Conservation (phyloP, 2,113 vertebrate species). For the Psittacara wagleri region DNA sequence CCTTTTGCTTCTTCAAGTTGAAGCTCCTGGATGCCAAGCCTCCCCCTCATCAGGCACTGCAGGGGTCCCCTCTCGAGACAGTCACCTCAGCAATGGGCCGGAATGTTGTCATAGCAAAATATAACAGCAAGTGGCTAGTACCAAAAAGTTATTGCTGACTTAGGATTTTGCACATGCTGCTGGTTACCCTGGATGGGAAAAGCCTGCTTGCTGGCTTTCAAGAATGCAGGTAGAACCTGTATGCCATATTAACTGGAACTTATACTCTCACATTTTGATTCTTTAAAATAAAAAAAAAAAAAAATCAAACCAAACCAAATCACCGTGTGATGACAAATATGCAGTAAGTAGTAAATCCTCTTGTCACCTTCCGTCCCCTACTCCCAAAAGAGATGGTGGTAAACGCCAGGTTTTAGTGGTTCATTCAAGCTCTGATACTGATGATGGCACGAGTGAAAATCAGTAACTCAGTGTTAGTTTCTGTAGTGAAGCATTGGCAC, state of each 20-base stretch:
- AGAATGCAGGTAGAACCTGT: not conserved
- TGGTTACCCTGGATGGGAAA: not conserved
- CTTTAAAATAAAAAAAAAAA: not conserved
- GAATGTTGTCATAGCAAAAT: not conserved
- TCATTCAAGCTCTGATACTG: not conserved
- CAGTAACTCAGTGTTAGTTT: not conserved
- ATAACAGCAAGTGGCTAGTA: not conserved
- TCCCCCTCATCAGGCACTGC: too few relatives aligned
- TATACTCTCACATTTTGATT: not conserved
- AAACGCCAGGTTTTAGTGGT: not conserved
- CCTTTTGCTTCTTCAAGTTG: too few relatives aligned
- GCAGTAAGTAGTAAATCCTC: not conserved
- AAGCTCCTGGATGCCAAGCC: too few relatives aligned
- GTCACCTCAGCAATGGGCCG: too few relatives aligned
- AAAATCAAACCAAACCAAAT: not conserved
- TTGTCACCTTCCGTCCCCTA: not conserved
- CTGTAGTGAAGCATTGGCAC: not conserved
- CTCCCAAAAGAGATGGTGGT: not conserved
- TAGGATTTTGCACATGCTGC: not conserved
- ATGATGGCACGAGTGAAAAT: not conserved
- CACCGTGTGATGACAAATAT: not conserved
- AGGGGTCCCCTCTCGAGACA: too few relatives aligned
- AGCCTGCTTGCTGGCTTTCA: not conserved
- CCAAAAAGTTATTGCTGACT: not conserved
- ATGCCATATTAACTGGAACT: not conserved